Conservation (phyloP, 2,888 invertebrate genomes). For the Lepidocyrtoides sp. region DNA sequence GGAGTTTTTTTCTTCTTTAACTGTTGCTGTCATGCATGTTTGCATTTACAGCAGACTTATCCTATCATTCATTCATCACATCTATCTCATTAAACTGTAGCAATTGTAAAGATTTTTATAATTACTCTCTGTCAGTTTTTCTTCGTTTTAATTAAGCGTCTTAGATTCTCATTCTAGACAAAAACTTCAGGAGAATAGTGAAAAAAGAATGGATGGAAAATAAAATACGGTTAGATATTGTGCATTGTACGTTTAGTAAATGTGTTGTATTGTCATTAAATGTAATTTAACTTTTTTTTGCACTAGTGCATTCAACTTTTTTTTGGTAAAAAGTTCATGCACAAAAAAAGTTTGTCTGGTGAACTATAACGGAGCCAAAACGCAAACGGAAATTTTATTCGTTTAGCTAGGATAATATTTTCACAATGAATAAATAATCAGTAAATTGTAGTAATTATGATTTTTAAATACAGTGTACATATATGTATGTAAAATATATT, state of each 20-base stretch:
- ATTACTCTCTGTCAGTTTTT: slow-evolving; percentile 33
- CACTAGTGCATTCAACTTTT: background rate
- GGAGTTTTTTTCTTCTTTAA: background rate
- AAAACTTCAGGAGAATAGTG: background rate
- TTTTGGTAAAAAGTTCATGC: too few species aligned
- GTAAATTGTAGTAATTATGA: too few species aligned
- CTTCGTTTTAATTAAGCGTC: slow-evolving; percentile 17
- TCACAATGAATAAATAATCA: too few species aligned
- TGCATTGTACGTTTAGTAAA: background rate
- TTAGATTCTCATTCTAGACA: background rate
- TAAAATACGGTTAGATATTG: slow-evolving; percentile 18
- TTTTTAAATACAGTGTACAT: too few species aligned
- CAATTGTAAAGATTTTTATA: background rate
- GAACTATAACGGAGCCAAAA: too few species aligned
- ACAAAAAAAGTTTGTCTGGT: too few species aligned
- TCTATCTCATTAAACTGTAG: slow-evolving; percentile 24
- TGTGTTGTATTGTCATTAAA: background rate
- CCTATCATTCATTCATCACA: slow-evolving; percentile 6
- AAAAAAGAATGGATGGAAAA: slow-evolving; percentile 4
- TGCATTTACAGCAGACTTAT: background rate
- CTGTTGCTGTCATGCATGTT: background rate
- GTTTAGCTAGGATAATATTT: too few species aligned
- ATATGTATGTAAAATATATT: too few species aligned
- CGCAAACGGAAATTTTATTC: too few species aligned
- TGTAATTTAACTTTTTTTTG: background rate